Base-by-base conservation (phyloP, 2,888 invertebrate species). In the Latheticus oryzae region DNA sequence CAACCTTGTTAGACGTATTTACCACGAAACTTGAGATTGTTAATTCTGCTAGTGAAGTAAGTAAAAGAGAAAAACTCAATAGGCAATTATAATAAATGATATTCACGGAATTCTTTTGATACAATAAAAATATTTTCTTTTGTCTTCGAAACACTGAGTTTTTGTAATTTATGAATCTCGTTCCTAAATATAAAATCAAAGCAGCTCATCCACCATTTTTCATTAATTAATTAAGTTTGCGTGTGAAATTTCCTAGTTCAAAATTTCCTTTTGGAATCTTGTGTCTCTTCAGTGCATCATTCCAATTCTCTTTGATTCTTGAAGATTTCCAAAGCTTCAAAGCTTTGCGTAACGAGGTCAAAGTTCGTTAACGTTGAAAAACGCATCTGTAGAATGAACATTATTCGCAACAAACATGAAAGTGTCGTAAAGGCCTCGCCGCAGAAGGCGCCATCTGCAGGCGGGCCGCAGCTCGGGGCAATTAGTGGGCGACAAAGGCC, bases 401-500 rank as follows among this genome's bases (percentile, higher is more conserved):
- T 66, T 64, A 65, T 58, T 66, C 58, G 62, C 54, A 66, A 67
- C 64, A 67, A 65, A 65, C 62, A 63, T 63, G 63, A 64, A 67
- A 67, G 67, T 67, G 67, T 65, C 65, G 64, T 67, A 67, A 66
- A 61, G 62, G 62, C 52, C 55, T 45, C 30, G 42, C 53, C 56
- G 37, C 52, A 58, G 53, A 57, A 28, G 57, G 59, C 67, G 65
- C 67, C 69, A 69, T 70, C 69, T 69, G 70, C 62, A 48, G 35
- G 61, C 54, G 58, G 60, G 55, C 40, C 57, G 59, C 58, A 57
- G 62, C 63, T 54, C 55, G 43, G 65, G 65, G 66, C 67, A 70
- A 70, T 70, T 70, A 70, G 69, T 63, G 69, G n/a, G 70, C 43
- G 51, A 53, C 48, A 54, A 60, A 62, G 63, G 61, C 67, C 67